Evolutionary conservation across 1,140 invertebrate genomes (phyloP).

Genomic region (Pseudomyrmex concolor): DNA sequence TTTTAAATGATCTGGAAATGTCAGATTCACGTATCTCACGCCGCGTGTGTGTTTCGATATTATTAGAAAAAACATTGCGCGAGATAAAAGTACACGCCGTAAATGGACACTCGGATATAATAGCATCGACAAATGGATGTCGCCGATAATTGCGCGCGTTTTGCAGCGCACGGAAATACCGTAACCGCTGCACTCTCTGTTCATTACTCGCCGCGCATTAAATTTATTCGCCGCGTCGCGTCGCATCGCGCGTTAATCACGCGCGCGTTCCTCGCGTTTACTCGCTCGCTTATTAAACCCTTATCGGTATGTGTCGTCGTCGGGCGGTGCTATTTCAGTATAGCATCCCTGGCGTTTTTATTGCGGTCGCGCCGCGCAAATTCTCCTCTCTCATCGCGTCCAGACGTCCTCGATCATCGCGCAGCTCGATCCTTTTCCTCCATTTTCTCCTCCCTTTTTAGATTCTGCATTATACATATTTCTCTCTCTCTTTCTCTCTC

Average conservation of each 20-base stretch:
- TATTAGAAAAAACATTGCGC: neutral
- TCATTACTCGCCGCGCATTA: slow-evolving; percentile 11
- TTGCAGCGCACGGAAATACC: neutral
- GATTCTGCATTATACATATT: neutral
- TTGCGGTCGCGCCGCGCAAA: slow-evolving; percentile 2
- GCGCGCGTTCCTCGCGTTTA: slow-evolving; percentile 11
- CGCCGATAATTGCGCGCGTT: slow-evolving; percentile 24
- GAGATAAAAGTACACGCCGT: neutral
- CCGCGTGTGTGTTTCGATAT: neutral
- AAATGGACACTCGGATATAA: slow-evolving; percentile 1
- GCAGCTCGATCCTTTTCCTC: neutral
- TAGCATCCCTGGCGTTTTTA: slow-evolving; percentile 11
- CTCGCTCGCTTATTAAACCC: slow-evolving; percentile 29
- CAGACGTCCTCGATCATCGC: slow-evolving; percentile 33
- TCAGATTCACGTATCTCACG: neutral
- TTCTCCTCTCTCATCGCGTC: slow-evolving; percentile 14
- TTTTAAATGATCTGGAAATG: neutral
- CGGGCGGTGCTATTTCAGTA: slow-evolving; percentile 32
- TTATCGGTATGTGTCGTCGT: slow-evolving; percentile 33
- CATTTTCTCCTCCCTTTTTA: neutral
- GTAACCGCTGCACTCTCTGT: slow-evolving; percentile 12
- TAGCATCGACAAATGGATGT: slow-evolving; percentile 12
- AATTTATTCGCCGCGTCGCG: slow-evolving; percentile 22
- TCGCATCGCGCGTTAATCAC: slow-evolving; percentile 32
- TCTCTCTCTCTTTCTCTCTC: neutral